Evolutionary conservation across 2,797 vertebrate genomes (phyloP).

Genomic region (Malurus leucopterus): DNA sequence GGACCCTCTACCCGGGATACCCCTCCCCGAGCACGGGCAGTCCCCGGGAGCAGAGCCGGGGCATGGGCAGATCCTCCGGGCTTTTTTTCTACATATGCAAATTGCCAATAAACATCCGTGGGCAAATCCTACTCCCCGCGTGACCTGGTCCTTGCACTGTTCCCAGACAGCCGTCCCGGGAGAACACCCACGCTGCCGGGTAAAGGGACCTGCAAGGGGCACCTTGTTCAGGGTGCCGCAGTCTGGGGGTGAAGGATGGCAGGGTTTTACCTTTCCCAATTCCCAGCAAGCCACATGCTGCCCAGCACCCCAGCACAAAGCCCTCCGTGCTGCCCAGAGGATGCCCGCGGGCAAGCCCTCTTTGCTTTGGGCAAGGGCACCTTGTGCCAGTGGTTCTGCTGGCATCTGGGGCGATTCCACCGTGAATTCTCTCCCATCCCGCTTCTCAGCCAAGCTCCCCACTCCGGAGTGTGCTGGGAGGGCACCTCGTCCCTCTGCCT

Average conservation of each 20-base stretch:
- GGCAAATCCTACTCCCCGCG: not conserved
- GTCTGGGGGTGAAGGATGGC: not conserved
- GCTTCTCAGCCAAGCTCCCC: not conserved
- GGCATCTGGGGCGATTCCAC: rapidly evolving
- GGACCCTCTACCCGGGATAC: not conserved
- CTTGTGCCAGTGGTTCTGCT: not conserved
- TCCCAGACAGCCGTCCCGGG: not conserved
- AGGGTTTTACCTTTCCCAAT: not conserved
- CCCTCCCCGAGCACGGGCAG: not conserved
- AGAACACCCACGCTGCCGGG: not conserved
- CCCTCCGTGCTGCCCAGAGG: not conserved
- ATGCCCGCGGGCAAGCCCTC: not conserved
- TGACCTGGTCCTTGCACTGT: rapidly evolving
- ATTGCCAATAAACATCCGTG: conserved; percentile 16
- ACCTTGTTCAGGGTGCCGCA: rapidly evolving
- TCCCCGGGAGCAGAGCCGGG: not conserved
- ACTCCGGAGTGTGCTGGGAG: rapidly evolving
- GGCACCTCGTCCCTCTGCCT: not conserved
- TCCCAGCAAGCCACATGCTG: not conserved
- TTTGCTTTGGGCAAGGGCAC: not conserved
- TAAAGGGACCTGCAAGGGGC: not conserved
- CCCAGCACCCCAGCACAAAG: not conserved
- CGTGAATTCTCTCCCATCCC: not conserved
- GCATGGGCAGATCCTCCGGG: not conserved
- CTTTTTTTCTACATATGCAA: not conserved